These are phyloP conservation scores for Cerceris rybyensis DNA, from an alignment of 2,888 invertebrate genomes.

Conservation along the genomic window DNA sequence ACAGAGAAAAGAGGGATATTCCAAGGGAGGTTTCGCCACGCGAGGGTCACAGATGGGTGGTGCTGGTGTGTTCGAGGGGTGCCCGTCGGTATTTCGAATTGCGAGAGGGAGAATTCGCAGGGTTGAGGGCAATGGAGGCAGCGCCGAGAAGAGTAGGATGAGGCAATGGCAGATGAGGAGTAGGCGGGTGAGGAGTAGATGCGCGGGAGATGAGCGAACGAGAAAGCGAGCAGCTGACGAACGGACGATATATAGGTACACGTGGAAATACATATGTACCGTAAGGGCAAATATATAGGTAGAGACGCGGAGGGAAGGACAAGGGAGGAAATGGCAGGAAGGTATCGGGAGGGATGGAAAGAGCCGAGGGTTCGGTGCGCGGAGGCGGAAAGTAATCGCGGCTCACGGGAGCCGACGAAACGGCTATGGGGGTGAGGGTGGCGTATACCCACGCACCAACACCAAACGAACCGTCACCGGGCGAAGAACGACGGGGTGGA, in stretches of 20 bases:
- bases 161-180: conserved; percentile 54
- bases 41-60: conserved; percentile 45
- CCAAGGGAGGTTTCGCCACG: conserved; percentile 12
- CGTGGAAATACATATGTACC: conserved; percentile 26
- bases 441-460: conserved; percentile 39
- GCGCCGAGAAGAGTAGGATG: conserved; percentile 33
- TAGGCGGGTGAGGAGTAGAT: conserved; percentile 44
- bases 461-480: conserved; percentile 29
- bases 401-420: conserved; percentile 61
- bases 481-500: conserved; percentile 24
- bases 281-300: conserved; percentile 55
- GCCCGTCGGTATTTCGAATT: conserved; percentile 62
- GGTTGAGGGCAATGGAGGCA: conserved; percentile 29
- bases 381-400: conserved; percentile 85
- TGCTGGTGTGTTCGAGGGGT: conserved; percentile 53
- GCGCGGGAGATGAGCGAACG: conserved; percentile 71
- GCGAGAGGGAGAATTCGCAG: conserved; percentile 32
- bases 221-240: conserved; percentile 81
- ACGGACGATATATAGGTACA: conserved; percentile 59
- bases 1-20: conserved; percentile 36
- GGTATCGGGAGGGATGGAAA: conserved; percentile 75
- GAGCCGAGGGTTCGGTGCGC: conserved; percentile 83
- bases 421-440: conserved; percentile 35
- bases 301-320: conserved; percentile 58
- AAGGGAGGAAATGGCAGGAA: conserved; percentile 72